Percentiles rank a stretch among this genome's conserved stretches.
phyloP scores from a whole-genome alignment of 2,113 vertebrate genomes.

The Perca fluviatilis region DNA sequence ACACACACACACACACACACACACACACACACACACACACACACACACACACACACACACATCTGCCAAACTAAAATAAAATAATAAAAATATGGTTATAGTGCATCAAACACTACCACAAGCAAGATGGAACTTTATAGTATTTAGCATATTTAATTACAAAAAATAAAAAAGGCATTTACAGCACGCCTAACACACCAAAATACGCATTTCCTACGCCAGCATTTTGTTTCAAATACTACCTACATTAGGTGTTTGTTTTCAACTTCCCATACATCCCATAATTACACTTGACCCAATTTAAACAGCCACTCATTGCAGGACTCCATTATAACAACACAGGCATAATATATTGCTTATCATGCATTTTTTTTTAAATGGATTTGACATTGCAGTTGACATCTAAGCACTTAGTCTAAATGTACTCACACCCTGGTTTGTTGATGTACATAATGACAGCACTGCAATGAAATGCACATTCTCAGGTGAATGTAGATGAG shows the following conservation, averaged over 20 bases:
- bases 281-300: slow-evolving; percentile 65
- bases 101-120: slow-evolving; percentile 29
- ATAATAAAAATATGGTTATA: no score
- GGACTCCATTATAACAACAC: slow-evolving; percentile 48
- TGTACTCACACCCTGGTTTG: slow-evolving; percentile 58
- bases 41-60: no score
- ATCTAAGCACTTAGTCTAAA: slow-evolving; percentile 70
- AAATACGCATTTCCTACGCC: not conserved
- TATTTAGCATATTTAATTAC: slow-evolving; percentile 1
- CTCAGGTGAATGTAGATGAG: slow-evolving; percentile 70
- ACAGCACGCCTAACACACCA: not conserved
- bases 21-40: no score
- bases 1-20: no score
- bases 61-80: slow-evolving; percentile 56
- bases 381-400: slow-evolving; percentile 72
- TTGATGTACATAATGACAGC: slow-evolving; percentile 69
- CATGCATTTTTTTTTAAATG: slow-evolving; percentile 66
- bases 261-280: slow-evolving; percentile 41
- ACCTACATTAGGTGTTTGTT: slow-evolving; percentile 11
- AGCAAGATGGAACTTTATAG: not conserved
- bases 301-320: slow-evolving; percentile 51
- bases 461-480: slow-evolving; percentile 66
- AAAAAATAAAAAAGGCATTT: slow-evolving; percentile 2
- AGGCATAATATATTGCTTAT: slow-evolving; percentile 71
- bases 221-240: slow-evolving; percentile 5